Base-by-base conservation (phyloP, 2,113 vertebrate species). In the Eublepharis macularius region DNA sequence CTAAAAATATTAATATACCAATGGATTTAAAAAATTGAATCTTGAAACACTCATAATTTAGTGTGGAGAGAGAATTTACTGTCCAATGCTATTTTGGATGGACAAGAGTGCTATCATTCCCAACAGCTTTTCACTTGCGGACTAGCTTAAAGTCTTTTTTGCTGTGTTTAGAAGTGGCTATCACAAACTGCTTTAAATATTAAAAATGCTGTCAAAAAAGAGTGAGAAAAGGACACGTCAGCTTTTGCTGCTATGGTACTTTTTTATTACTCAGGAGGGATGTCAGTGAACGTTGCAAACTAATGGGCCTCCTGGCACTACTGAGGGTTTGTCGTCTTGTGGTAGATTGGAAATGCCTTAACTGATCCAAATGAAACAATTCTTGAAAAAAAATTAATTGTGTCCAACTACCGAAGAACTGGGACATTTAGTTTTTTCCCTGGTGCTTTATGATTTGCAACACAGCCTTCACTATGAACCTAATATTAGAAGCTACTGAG, bases 401-500 rank as follows among this genome's bases (percentile, higher is more conserved):
- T 1, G 1, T 88, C 47, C 6, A 87, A 36, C 60, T 84, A 34
- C 57, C 85, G 4, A 93, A 92, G 82, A 89, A 87, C 6, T 24
- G 19, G 80, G 51, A 84, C 32, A 81, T n/a, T 45, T 91, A 84
- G 14, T 81, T 90, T 76, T 80, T 77, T 90, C 54, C 66, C 19
- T 87, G 85, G 45, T 88, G 86, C 3, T 92, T 89, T 36, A 49
- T 86, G 85, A 92, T 69, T 93, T 87, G n/a, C 63, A 51, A 72
- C 54, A 74, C 6, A 82, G 66, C 63, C 63, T 81, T 87, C 90
- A 4, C 41, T 51, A 29, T 79, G 86, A 81, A 84, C 10, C 66
- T 94, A 78, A 93, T 93, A 93, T 91, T 92, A 88, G 57, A 91
- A 85, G 36, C 29, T 82, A 41, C 32, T 80, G 75, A 14, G 81